Conservation (phyloP, 1,140 invertebrate genomes). For the Aphis gossypii region DNA sequence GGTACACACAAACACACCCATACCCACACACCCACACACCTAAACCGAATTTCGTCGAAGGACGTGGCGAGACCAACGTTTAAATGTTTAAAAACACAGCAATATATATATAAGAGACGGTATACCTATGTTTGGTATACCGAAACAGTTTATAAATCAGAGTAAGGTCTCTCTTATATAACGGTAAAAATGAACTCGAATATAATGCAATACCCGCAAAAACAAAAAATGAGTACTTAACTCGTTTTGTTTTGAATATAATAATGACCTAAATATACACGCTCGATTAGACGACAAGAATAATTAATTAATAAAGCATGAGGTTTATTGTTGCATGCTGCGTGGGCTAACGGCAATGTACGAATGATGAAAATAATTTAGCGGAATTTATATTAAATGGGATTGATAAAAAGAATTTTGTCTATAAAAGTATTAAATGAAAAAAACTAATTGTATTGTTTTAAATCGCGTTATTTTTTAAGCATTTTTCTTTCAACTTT, state of each 20-base stretch:
- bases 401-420: too few relatives aligned
- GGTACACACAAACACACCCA: too few relatives aligned
- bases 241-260: neutral
- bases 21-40: neutral
- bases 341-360: neutral
- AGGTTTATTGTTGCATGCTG: neutral
- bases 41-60: neutral
- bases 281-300: neutral
- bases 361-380: neutral
- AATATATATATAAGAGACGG: neutral
- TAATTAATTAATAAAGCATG: neutral
- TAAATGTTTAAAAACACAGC: neutral
- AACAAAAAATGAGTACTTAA: neutral
- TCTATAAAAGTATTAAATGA: too few relatives aligned
- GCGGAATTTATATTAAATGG: too few relatives aligned
- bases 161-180: neutral
- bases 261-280: neutral
- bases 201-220: neutral
- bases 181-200: neutral
- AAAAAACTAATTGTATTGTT: neutral
- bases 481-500: neutral
- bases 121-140: neutral
- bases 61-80: neutral
- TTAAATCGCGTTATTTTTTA: neutral
- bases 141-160: neutral